phyloP scores from a whole-genome alignment of 2,113 vertebrate genomes.

The western clawed frog (Xenopus tropicalis) region UCB_Xtro_10.0 CM004452.2:19695001-19695500 shows the following conservation, averaged over 20 bases:
- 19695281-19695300: too few species aligned
- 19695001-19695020: slow-evolving; percentile 24
- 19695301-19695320: too few species aligned
- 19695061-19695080: slow-evolving; percentile 33
- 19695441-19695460: too few species aligned
- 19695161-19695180: too few species aligned
- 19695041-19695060: slow-evolving; percentile 40
- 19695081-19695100: slow-evolving; percentile 19
- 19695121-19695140: background rate
- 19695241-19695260: too few species aligned
- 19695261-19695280: too few species aligned
- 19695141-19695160: background rate
- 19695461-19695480: too few species aligned
- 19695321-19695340: too few species aligned
- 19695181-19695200: too few species aligned
- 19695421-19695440: background rate
- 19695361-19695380: background rate
- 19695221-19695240: too few species aligned
- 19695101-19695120: slow-evolving; percentile 2
- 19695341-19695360: background rate
- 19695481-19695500: too few species aligned
- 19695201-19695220: too few species aligned
- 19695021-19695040: slow-evolving; percentile 26
- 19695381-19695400: background rate
- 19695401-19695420: background rate